Base-by-base conservation (phyloP, 2,888 invertebrate species). In the Rugalucina vietnamica region DNA sequence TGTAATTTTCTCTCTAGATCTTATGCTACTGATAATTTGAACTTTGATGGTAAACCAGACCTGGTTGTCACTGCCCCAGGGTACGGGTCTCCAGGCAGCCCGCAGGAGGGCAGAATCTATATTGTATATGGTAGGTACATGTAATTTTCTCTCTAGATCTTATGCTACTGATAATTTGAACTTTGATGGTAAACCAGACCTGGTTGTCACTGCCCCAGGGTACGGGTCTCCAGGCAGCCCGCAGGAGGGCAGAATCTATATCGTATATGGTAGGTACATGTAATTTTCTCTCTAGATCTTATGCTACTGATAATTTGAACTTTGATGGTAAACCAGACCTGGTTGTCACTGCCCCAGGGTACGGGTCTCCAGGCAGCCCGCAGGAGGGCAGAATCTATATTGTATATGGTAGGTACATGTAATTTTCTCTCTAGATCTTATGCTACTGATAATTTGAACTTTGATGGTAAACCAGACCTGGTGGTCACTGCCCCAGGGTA, bases 341-440 rank as follows among this genome's bases (percentile, higher is more conserved):
- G n/a, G 89, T 93, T 5, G 88, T 94, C 32, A 91, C 92, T 1
- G 91, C 93, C 29, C 93, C 94, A 50, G 93, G 92, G 21, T 92
- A 92, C 81, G 86, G 91, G 10, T 76, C 72, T 1, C 37, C 57
- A 21, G 90, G 88, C 2, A 91, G 90, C 79, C 89, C 91, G 57
- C 92, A 93, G 81, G 90, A 89, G 71, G 94, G 94, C 5, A 83
- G 91, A 43, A 93, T 94, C 14, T 94, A 92, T 78, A 89, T 93
- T 37, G 71, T 94, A n/a, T 91, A 91, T 88, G 93, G 93, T 93
- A 82, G 75, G 87, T 75, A n/a, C n/a, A n/a, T n/a, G n/a, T n/a
- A n/a, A n/a, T n/a, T n/a, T 50, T 29, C 60, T 12, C 39, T 80
- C 0, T 69, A 93, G 93, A 86, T 85, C 91, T 12, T 82, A 92